Percentiles rank a stretch among this genome's conserved stretches.
Conservation (phyloP, 1,140 invertebrate genomes). For the Orchestia grillus region DNA sequence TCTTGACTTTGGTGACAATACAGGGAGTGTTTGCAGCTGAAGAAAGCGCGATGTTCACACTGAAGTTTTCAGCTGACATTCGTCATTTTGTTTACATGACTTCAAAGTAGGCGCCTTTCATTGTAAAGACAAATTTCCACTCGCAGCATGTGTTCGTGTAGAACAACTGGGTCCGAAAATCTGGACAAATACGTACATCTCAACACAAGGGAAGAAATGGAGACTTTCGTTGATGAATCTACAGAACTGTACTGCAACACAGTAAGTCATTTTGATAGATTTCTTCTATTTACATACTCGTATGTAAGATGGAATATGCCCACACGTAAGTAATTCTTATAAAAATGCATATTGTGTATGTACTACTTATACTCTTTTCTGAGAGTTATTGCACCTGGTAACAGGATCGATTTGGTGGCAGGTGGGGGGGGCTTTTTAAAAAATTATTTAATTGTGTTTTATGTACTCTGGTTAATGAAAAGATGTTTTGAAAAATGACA, state of each 20-base stretch:
- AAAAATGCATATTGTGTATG: no score
- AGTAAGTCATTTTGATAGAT: background rate
- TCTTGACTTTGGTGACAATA: background rate
- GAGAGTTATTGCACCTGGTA: no score
- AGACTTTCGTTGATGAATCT: background rate
- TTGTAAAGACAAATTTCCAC: background rate
- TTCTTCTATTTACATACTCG: background rate
- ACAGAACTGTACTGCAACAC: background rate
- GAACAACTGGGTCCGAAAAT: background rate
- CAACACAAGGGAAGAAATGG: background rate
- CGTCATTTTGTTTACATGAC: background rate
- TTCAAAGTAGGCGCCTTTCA: background rate
- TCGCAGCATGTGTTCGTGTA: background rate
- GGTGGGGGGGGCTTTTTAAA: no score
- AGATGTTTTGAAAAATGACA: no score
- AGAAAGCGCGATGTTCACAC: background rate
- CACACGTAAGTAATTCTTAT: no score
- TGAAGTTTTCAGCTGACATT: no score
- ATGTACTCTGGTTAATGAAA: no score
- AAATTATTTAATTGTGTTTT: no score
- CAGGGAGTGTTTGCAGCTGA: background rate
- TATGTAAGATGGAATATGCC: no score
- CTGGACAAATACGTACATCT: background rate
- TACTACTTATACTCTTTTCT: no score
- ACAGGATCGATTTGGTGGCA: no score